Conservation (phyloP, 2,797 vertebrate species). For the Aeoliscus strigatus region DNA sequence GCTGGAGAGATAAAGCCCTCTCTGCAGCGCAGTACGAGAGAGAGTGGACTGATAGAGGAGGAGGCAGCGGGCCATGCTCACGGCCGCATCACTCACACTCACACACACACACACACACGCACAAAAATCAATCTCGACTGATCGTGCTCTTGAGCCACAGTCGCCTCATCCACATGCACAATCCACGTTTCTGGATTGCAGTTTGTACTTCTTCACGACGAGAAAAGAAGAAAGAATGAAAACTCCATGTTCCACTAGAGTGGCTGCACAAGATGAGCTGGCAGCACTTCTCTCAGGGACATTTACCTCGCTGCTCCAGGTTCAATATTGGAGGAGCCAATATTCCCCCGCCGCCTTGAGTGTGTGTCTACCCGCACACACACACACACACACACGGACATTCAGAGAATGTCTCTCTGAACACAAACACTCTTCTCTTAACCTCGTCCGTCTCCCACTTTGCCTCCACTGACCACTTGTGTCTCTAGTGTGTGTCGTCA, state of each 20-base stretch:
- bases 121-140: constrained; percentile 55
- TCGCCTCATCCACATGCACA: constrained; percentile 15
- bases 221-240: constrained; percentile 29
- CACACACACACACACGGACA: not conserved
- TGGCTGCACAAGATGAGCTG: constrained; percentile 61
- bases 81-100: constrained; percentile 11
- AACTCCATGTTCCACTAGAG: constrained; percentile 59
- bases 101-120: constrained; percentile 10
- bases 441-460: constrained; percentile 14
- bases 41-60: constrained; percentile 25
- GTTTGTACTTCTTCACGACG: constrained; percentile 40
- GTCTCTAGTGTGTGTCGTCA: constrained; percentile 25
- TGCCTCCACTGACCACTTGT: constrained; percentile 2
- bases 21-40: constrained; percentile 25
- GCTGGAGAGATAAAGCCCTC: constrained; percentile 47
- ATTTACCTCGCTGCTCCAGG: constrained; percentile 62
- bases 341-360: constrained; percentile 40
- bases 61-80: constrained; percentile 18
- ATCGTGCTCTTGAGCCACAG: constrained; percentile 41
- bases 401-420: constrained; percentile 24
- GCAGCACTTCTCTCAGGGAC: constrained; percentile 53
- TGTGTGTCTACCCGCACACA: constrained; percentile 4
- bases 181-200: constrained; percentile 30
- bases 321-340: constrained; percentile 66
- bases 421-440: too few species aligned